Evolutionary conservation across 1,140 invertebrate genomes (phyloP).

Genomic region (Sinonovacula constricta): DNA sequence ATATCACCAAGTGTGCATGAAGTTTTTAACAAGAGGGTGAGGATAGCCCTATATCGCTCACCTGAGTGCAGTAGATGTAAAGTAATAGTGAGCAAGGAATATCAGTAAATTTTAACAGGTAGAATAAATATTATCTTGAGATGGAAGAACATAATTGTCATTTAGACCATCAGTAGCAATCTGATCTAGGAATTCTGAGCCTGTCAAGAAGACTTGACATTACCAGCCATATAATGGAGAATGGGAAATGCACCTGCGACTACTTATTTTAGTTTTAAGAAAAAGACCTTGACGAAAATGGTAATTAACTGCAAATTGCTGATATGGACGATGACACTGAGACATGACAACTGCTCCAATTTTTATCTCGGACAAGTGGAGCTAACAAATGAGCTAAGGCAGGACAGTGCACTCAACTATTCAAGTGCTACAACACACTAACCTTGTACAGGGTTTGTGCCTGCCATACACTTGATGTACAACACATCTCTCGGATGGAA

Average conservation of each 20-base stretch:
- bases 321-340: too few species aligned
- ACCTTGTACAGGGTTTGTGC: conserved; percentile 70
- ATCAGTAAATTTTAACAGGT: too few species aligned
- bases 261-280: background rate
- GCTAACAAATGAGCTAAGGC: background rate
- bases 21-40: background rate
- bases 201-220: background rate
- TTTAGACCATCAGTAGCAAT: too few species aligned
- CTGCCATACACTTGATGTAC: conserved; percentile 73
- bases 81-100: too few species aligned
- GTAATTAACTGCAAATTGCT: background rate
- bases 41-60: background rate
- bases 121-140: too few species aligned
- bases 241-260: too few species aligned
- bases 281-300: background rate
- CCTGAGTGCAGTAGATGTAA: background rate
- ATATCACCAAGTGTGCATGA: background rate
- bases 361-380: background rate
- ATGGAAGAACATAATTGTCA: too few species aligned
- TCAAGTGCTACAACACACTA: background rate
- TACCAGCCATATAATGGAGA: background rate
- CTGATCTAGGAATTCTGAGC: background rate
- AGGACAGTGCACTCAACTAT: background rate
- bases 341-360: background rate
- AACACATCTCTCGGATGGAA: conserved; percentile 80